Percentiles rank a stretch among this genome's conserved stretches.
phyloP scores from a whole-genome alignment of 2,797 vertebrate genomes.

The Loriculus beryllinus region DNA sequence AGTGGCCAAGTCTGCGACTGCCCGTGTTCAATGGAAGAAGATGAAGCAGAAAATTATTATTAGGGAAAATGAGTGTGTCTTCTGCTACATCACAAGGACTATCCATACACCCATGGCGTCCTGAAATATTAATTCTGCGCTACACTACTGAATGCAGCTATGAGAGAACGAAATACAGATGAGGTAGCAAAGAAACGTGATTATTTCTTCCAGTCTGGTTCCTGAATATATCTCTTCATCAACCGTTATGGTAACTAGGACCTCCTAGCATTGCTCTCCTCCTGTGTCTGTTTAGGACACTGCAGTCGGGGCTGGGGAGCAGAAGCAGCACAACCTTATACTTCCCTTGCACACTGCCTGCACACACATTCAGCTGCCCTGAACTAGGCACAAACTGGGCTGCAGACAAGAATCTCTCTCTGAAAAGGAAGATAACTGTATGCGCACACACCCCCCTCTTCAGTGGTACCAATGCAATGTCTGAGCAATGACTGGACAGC shows the following conservation, averaged over 20 bases:
- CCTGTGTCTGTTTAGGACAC: neutral
- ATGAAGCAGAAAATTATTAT: no score
- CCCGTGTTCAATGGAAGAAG: neutral
- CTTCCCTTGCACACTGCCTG: neutral
- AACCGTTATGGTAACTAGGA: neutral
- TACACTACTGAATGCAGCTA: fast-evolving
- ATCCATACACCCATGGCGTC: neutral
- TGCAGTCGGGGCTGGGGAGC: fast-evolving
- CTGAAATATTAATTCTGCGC: neutral
- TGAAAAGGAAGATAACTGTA: neutral
- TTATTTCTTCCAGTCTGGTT: neutral
- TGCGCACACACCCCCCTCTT: neutral
- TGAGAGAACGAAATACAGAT: neutral
- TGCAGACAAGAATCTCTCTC: neutral
- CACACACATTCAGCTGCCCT: neutral
- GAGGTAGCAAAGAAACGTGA: neutral
- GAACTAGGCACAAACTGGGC: neutral
- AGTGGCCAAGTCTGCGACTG: neutral
- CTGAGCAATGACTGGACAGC: neutral
- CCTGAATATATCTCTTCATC: neutral
- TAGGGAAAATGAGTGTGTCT: no score
- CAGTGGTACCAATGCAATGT: neutral
- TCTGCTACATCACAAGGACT: neutral
- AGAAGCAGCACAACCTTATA: neutral
- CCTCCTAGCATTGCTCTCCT: neutral